phyloP scores from a whole-genome alignment of 2,888 invertebrate genomes.

The Galerucella calmariensis region DNA sequence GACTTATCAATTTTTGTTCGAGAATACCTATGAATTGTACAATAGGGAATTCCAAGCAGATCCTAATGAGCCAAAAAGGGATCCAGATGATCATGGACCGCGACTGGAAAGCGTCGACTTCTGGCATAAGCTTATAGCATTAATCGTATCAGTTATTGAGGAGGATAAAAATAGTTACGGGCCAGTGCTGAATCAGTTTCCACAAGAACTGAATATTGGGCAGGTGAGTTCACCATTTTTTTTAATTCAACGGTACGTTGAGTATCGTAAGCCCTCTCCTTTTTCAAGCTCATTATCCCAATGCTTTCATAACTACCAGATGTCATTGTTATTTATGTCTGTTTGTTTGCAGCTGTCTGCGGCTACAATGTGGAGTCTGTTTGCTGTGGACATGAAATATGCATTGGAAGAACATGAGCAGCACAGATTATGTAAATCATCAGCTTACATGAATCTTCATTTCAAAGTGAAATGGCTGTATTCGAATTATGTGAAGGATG shows the following conservation, averaged over 20 bases:
- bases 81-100: constrained; percentile 88
- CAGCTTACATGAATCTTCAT: constrained; percentile 99
- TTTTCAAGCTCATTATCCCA: no score
- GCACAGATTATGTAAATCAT: constrained; percentile 94
- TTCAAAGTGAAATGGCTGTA: constrained; percentile 99
- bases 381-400: constrained; percentile 97
- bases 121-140: constrained; percentile 97
- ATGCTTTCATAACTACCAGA: no score
- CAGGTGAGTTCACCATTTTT: constrained; percentile 69
- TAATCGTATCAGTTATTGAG: constrained; percentile 98
- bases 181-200: constrained; percentile 98
- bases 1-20: constrained; percentile 99
- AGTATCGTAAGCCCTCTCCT: no score
- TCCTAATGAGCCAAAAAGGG: constrained; percentile 89
- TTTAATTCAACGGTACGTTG: no score
- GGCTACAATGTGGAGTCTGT: constrained; percentile 96
- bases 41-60: constrained; percentile 92
- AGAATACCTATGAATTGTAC: constrained; percentile 98
- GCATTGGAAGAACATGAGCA: constrained; percentile 98
- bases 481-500: constrained; percentile 96
- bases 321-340: background rate
- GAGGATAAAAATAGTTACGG: constrained; percentile 99
- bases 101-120: constrained; percentile 93
- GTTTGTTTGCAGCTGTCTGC: constrained; percentile 83
- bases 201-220: constrained; percentile 98